Conservation (phyloP, 2,888 invertebrate species). For the Thereva unica region DNA sequence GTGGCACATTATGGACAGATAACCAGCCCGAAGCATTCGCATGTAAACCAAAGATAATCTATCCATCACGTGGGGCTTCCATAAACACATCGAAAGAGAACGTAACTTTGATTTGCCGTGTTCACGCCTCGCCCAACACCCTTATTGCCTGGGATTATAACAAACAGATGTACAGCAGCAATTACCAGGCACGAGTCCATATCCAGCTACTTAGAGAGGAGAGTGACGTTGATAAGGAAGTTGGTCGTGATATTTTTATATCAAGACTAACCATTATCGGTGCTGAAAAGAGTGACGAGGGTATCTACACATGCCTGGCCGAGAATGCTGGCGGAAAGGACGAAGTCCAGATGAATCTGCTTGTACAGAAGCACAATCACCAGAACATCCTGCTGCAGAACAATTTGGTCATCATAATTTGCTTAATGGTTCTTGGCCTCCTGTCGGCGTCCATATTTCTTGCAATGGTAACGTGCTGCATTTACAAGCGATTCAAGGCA, state of each 20-base stretch:
- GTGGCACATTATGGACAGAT: slow-evolving; percentile 75
- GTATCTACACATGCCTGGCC: slow-evolving; percentile 77
- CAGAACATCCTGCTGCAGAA: slow-evolving; percentile 48
- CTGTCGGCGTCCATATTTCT: slow-evolving; percentile 51
- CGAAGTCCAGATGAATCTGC: slow-evolving; percentile 66
- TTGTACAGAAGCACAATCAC: slow-evolving; percentile 49
- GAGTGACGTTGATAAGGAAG: slow-evolving; percentile 47
- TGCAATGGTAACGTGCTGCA: slow-evolving; percentile 52
- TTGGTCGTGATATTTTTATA: slow-evolving; percentile 50
- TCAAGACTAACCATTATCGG: slow-evolving; percentile 66
- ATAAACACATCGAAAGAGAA: slow-evolving; percentile 68
- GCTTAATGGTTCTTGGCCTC: slow-evolving; percentile 52
- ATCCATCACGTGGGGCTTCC: slow-evolving; percentile 64
- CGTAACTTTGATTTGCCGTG: slow-evolving; percentile 74
- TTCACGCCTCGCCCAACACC: slow-evolving; percentile 75
- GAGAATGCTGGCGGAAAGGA: slow-evolving; percentile 79
- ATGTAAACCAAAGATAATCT: slow-evolving; percentile 76
- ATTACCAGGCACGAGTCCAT: slow-evolving; percentile 47
- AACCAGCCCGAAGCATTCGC: slow-evolving; percentile 72
- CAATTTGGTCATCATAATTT: slow-evolving; percentile 51
- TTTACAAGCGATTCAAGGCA: slow-evolving; percentile 51
- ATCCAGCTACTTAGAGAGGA: slow-evolving; percentile 51
- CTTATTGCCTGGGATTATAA: slow-evolving; percentile 73
- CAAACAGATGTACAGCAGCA: slow-evolving; percentile 54
- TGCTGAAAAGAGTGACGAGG: slow-evolving; percentile 68